A percentile compares a stretch with the other conserved stretches of the same genome.
These are phyloP conservation scores for Amazona finschi DNA, from an alignment of 2,797 vertebrate species.

Conservation along the genomic window DNA sequence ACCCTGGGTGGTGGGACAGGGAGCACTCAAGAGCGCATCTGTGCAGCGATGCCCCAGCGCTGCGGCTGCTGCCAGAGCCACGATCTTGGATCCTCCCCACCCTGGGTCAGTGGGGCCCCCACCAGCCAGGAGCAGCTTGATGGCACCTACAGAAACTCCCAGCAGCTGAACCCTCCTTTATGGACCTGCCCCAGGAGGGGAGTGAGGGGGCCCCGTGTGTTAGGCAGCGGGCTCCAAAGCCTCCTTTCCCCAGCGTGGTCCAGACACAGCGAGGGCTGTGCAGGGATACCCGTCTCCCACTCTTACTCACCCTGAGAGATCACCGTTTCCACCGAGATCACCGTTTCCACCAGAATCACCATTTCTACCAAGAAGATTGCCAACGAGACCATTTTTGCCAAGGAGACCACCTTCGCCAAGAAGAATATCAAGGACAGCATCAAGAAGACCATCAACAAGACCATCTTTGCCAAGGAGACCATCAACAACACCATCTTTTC, in stretches of 20 bases:
- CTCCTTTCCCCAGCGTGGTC: background rate
- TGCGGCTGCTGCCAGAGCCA: accelerated
- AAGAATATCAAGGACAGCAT: background rate
- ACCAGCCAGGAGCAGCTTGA: background rate
- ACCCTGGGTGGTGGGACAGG: conserved; percentile 31
- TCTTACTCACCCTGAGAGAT: conserved; percentile 59
- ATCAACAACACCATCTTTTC: background rate
- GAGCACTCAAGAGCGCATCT: background rate
- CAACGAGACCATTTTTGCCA: conserved; percentile 39
- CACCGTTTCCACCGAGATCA: background rate
- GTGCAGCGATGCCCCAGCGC: accelerated
- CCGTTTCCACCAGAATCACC: background rate
- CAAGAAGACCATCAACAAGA: background rate
- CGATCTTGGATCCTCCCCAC: accelerated
- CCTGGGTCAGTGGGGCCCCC: background rate
- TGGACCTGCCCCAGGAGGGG: background rate
- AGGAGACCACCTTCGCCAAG: conserved; percentile 30
- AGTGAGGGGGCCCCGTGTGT: background rate
- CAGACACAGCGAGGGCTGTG: accelerated
- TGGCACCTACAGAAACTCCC: background rate
- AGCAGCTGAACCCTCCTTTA: background rate
- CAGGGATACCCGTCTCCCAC: background rate
- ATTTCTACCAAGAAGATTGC: background rate
- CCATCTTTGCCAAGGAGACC: background rate
- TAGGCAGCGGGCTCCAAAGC: background rate